A percentile compares a stretch with the other conserved stretches of the same genome.
phyloP scores from a whole-genome alignment of 2,888 invertebrate genomes.

The Abrostola tripartita region DNA sequence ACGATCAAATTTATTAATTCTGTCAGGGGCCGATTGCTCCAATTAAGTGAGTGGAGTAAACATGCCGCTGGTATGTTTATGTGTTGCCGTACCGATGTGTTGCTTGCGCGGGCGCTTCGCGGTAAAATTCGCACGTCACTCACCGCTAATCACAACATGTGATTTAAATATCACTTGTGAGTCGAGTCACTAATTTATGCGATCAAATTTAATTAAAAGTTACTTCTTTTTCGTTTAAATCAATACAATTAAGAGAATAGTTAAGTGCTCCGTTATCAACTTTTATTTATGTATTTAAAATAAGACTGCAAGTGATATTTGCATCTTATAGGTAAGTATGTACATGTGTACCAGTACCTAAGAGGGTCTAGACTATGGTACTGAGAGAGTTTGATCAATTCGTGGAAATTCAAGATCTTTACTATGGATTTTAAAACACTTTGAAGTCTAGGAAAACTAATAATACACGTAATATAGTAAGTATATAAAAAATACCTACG shows the following conservation, averaged over 20 bases:
- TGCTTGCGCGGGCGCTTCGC: slow-evolving; percentile 52
- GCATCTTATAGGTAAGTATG: too few relatives aligned
- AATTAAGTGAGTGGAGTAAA: slow-evolving; percentile 83
- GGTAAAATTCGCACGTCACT: slow-evolving; percentile 69
- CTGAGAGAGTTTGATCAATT: too few relatives aligned
- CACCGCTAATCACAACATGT: slow-evolving; percentile 66
- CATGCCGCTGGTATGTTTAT: slow-evolving; percentile 79
- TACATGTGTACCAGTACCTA: too few relatives aligned
- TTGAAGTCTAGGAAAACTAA: too few relatives aligned
- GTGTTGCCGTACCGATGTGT: slow-evolving; percentile 57
- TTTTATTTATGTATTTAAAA: not conserved
- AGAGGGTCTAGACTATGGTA: too few relatives aligned
- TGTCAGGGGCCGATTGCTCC: slow-evolving; percentile 81
- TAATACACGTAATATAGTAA: too few relatives aligned
- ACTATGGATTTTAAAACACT: too few relatives aligned
- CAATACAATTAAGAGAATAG: slow-evolving; percentile 38
- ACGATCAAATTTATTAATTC: slow-evolving; percentile 83
- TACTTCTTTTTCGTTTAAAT: slow-evolving; percentile 33
- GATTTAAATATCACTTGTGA: slow-evolving; percentile 64
- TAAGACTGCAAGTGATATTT: too few relatives aligned
- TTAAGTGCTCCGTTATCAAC: slow-evolving; percentile 13
- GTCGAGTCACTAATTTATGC: slow-evolving; percentile 42
- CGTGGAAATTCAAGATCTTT: too few relatives aligned
- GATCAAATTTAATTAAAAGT: slow-evolving; percentile 44
- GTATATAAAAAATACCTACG: too few relatives aligned